Evolutionary conservation across 2,888 invertebrate genomes (phyloP), one percentile per base, ranked within the genome.

Genomic region (Tenthredo scrophulariae): DNA sequence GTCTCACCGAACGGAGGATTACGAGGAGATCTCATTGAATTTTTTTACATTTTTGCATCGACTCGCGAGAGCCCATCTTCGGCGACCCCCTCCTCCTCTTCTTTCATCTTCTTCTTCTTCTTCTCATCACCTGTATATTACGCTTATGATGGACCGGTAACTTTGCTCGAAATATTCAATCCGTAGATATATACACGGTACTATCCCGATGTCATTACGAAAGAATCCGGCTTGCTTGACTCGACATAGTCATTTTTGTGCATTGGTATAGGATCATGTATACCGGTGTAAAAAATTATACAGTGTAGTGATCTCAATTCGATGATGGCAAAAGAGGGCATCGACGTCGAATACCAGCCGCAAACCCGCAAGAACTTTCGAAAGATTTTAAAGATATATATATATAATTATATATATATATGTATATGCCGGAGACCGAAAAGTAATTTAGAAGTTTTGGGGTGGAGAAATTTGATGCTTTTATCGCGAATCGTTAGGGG

Each of bases 41-140:
- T 83, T 83, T 83, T 83, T 83, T 83, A 83, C 83, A 83, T 70
- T 83, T 83, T 83, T 83, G 67, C 70, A 67, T 83, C 83, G 83
- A 83, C 65, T 82, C 26, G n/a, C 54, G 18, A 65, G n/a, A 65
- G 50, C 67, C 67, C 50, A 82, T 67, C 33, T 65, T 67, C 82
- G 67, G 54, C 18, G 82, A 82, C 82, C 67, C 46, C 62, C 80
- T 10, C 70, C 43, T 58, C 83, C 18, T 46, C 18, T 6, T 10
- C 46, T 33, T 43, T 26, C 79, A 5, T 26, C 58, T 58, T 18
- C 9, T 58, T 58, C 22, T 26, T 26, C 62, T 67, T 26, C 43
- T 74, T 26, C 74, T 37, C 46, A 80, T 80, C 62, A 33, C 37
- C 4, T 40, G 37, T 37, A 80, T 80, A 37, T 62, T 37, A 40